These are phyloP conservation scores for Hippasteria phrygiana DNA, from an alignment of 53 echinoderm and acorn worm species.

Conservation along the genomic window DNA sequence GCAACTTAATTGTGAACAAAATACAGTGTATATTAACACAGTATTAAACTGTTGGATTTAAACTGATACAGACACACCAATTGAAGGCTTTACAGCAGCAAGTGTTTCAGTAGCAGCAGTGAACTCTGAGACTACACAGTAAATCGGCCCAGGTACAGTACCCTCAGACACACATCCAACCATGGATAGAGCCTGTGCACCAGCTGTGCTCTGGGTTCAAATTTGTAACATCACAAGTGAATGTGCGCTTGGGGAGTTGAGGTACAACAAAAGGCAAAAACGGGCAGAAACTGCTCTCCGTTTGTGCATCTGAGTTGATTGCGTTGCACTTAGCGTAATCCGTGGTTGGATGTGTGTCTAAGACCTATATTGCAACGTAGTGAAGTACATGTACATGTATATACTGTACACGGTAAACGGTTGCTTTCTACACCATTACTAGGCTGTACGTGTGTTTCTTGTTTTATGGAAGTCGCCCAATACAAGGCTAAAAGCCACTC, in stretches of 20 bases:
- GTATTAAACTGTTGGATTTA: neutral
- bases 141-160: no score
- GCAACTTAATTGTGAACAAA: neutral
- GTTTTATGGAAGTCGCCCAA: neutral
- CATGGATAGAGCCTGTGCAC: no score
- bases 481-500: no score
- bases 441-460: neutral
- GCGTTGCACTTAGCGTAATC: no score
- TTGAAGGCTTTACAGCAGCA: no score
- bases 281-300: neutral
- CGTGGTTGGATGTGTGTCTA: neutral
- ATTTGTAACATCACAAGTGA: no score
- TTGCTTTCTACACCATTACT: neutral
- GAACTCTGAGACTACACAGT: no score
- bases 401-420: neutral
- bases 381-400: slow-evolving; percentile 32
- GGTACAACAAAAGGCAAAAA: neutral
- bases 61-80: no score
- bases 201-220: no score
- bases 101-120: no score
- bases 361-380: neutral
- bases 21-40: neutral
- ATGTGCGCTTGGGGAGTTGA: no score
- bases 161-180: no score
- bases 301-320: neutral